phyloP scores from a whole-genome alignment of 1,140 invertebrate species.

The Papilio polytes region DNA sequence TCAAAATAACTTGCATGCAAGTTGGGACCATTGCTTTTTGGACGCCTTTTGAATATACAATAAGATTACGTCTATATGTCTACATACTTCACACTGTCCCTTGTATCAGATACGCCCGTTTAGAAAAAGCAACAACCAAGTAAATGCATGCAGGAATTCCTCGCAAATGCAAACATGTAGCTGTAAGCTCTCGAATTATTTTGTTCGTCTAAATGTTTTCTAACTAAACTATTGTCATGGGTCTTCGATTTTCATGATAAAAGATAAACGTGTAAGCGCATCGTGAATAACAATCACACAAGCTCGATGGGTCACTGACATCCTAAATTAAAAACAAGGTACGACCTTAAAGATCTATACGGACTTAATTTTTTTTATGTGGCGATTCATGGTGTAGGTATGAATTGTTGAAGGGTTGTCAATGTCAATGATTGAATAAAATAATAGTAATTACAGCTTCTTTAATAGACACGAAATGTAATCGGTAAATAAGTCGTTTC shows the following conservation, averaged over 20 bases:
- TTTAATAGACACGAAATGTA: background rate
- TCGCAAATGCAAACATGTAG: slow-evolving; percentile 23
- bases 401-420: background rate
- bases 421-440: background rate
- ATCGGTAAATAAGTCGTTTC: too few species aligned
- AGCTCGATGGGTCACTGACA: background rate
- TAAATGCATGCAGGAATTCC: slow-evolving; percentile 37
- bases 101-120: slow-evolving; percentile 35
- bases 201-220: background rate
- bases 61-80: slow-evolving; percentile 40
- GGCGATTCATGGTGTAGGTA: background rate
- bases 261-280: background rate
- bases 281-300: slow-evolving; percentile 13
- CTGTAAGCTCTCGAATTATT: background rate
- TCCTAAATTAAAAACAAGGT: slow-evolving; percentile 12
- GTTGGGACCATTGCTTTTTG: slow-evolving; percentile 59
- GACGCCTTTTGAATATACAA: slow-evolving; percentile 64
- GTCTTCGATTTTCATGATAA: slow-evolving; percentile 23
- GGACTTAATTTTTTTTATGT: background rate
- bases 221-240: background rate
- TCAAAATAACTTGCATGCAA: slow-evolving; percentile 67
- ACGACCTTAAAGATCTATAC: slow-evolving; percentile 23
- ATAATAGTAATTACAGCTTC: background rate
- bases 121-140: slow-evolving; percentile 32
- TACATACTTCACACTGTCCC: slow-evolving; percentile 37